Base-by-base conservation (phyloP, 1,140 invertebrate species). In the Drosophila sp. region DNA sequence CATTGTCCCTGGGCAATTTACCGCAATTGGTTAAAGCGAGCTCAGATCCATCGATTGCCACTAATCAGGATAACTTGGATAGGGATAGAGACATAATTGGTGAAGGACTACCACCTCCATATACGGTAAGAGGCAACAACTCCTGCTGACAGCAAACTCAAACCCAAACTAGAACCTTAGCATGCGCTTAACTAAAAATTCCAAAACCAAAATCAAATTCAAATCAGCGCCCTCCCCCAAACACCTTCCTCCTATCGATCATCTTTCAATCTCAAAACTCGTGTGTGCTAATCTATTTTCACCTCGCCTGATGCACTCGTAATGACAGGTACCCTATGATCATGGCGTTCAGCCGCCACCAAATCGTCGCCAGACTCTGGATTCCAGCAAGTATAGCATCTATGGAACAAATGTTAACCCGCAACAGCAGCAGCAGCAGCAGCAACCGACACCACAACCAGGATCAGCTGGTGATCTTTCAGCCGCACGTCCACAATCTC, bases 1-100 rank as follows among this genome's bases (percentile, higher is more conserved):
- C 74, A 92, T 94, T 86, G 90, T 93, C 89, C 90, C 92, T 93
- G 80, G 94, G 93, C 77, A 92, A 92, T 81, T 93, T 94, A 91
- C 95, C 94, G 66, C 93, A 94, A 89, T 94, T 96, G 83, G 94
- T 96, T 76, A 97, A 97, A 90, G 97, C 97, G 76, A 97, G 96
- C 78, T 97, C 96, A 54, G 97, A 98, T 93, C 97, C 98, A 35
- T 94, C 95, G 90, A 94, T 94, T 90, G 94, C 94, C 56, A 94
- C 94, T 66, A 94, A 94, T 70, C 94, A 94, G 86, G 94, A 94
- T 90, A 94, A 94, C 87, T 93, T 94, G 93, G 94, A 94, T 86
- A 92, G 94, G 61, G 94, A 94, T 79, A 93, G 93, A 80, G 93
- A 94, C 76, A 91, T 91, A 80, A 86, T 91, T 90, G 92, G 93